A percentile compares a stretch with the other conserved stretches of the same genome.
Conservation (phyloP, 2,797 vertebrate species). For the Hirundo rustica region DNA sequence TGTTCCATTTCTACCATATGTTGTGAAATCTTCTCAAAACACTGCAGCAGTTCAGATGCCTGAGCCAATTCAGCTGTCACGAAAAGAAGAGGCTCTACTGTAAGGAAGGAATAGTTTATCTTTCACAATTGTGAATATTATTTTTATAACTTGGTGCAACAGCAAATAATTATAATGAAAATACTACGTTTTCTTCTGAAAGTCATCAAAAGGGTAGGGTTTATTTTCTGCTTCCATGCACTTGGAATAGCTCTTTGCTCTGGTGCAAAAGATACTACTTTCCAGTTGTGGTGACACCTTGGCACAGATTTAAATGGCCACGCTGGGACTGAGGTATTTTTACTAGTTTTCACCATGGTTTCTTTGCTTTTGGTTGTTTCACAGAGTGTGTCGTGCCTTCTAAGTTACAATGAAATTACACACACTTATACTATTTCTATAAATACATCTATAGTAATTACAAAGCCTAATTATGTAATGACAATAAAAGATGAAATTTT, state of each 20-base stretch:
- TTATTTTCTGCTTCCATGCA: background rate
- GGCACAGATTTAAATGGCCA: background rate
- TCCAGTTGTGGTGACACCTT: background rate
- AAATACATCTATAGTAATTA: background rate
- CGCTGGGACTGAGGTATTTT: background rate
- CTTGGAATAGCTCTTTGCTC: background rate
- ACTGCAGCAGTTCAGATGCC: background rate
- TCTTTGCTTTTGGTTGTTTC: background rate
- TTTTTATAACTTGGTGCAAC: background rate
- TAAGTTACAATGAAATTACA: conserved; percentile 3
- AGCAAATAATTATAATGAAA: background rate
- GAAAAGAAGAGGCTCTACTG: background rate
- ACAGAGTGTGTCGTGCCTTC: background rate
- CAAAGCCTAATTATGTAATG: background rate
- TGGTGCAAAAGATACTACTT: background rate
- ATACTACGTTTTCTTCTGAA: background rate
- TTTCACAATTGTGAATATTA: background rate
- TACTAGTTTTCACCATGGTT: background rate
- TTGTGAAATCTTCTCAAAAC: conserved; percentile 38
- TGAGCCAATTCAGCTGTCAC: background rate
- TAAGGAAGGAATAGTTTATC: background rate
- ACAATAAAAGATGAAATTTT: background rate
- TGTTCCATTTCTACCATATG: conserved; percentile 49
- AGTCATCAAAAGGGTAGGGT: background rate
- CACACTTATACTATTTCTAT: background rate